Base-by-base conservation (phyloP, 2,113 vertebrate species). In the Beaufortia kweichowensis region DNA sequence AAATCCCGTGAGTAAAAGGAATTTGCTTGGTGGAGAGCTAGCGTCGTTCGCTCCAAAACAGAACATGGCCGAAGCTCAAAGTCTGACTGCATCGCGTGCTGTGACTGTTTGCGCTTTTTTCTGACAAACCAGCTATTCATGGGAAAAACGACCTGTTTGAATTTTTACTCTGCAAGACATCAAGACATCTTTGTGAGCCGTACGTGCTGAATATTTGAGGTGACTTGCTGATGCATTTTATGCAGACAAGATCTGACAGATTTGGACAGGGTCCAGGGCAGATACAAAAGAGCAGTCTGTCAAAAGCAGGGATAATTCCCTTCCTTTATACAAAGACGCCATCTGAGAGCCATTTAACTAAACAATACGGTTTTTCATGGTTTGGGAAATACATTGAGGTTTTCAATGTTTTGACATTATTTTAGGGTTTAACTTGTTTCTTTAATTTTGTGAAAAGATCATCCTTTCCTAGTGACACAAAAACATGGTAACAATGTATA, bases 291-390 rank as follows among this genome's bases (percentile, higher is more conserved):
- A 89, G 92, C 89, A 93, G 94, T 95, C 94, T 95, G 94, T 94
- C 93, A 90, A 94, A 95, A 93, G 87, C 93, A 92, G 90, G 91
- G 95, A 94, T 94, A 95, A 95, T 95, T 94, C 91, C 88, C 88
- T 90, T 91, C 87, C 92, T 91, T 93, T 92, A 89, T 92, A 85
- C 92, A 89, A 90, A 89, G 82, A 65, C 70, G 86, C 89, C 95
- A 98, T 95, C 96, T 97, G 95, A 95, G 95, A 97, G 91, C 91
- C 92, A 95, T 96, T 96, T 96, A 88, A 86, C 85, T 87, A 89
- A 95, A 94, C 94, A 94, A 92, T 94, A 93, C 89, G 92, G 93
- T 92, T 94, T 93, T 92, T 67, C 93, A 86, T 93, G 94, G 92
- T 93, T 93, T 93, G 89, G 91, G 89, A 68, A 79, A 81, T 77